Conservation (phyloP, 2,888 invertebrate genomes). For the Lithophane socia region DNA sequence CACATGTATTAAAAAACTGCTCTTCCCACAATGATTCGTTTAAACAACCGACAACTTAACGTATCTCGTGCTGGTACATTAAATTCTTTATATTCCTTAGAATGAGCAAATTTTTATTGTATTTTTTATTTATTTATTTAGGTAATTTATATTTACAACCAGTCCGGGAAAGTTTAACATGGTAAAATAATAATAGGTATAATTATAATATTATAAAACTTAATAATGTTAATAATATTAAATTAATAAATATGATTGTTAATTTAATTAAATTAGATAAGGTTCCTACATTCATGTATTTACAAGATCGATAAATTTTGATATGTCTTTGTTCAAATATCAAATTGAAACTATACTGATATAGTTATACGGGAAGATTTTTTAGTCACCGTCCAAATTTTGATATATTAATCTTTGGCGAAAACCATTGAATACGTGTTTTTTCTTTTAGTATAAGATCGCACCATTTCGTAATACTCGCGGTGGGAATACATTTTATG, state of each 20-base stretch:
- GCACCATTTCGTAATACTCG: too few relatives aligned
- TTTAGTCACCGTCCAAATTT: too few relatives aligned
- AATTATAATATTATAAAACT: slow-evolving; percentile 22
- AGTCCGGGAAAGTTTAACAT: slow-evolving; percentile 56
- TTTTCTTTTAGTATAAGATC: too few relatives aligned
- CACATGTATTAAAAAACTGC: slow-evolving; percentile 81
- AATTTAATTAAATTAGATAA: slow-evolving; percentile 10
- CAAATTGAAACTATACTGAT: too few relatives aligned
- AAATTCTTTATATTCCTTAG: slow-evolving; percentile 68
- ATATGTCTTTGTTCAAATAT: slow-evolving; percentile 36
- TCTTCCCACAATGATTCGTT: slow-evolving; percentile 65
- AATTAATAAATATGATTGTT: slow-evolving; percentile 14
- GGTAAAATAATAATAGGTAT: slow-evolving; percentile 11
- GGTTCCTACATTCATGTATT: slow-evolving; percentile 26
- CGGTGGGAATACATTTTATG: too few relatives aligned
- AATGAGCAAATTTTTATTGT: slow-evolving; percentile 74
- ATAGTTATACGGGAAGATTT: too few relatives aligned
- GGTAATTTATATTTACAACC: slow-evolving; percentile 64
- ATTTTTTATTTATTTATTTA: slow-evolving; percentile 49
- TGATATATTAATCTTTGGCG: too few relatives aligned
- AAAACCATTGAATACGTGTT: too few relatives aligned
- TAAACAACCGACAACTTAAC: slow-evolving; percentile 62
- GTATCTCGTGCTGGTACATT: slow-evolving; percentile 66
- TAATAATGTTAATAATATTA: slow-evolving; percentile 30
- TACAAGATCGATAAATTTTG: slow-evolving; percentile 38